Percentiles rank a stretch among this genome's conserved stretches.
Conservation (phyloP, 2,888 invertebrate genomes). For the Nomada flava region DNA sequence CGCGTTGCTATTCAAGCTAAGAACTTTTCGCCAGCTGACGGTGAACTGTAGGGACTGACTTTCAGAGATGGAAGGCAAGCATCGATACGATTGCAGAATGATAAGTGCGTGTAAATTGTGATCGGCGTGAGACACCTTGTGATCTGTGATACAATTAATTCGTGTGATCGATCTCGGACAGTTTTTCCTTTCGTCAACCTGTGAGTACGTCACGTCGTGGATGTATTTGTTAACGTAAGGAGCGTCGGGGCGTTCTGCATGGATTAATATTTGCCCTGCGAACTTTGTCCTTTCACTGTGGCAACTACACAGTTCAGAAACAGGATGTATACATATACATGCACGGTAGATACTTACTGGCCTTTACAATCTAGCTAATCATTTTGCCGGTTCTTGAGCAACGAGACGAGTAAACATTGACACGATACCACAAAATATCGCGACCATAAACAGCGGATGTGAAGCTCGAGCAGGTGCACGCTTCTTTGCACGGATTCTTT, state of each 20-base stretch:
- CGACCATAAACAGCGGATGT: conserved; percentile 44
- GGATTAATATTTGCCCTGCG: neutral
- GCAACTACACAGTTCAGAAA: neutral
- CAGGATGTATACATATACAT: too few species aligned
- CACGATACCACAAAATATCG: conserved; percentile 33
- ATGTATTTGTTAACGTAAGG: conserved; percentile 7
- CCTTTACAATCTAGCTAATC: too few species aligned
- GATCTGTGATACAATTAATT: conserved; percentile 13
- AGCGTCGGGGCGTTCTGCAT: neutral
- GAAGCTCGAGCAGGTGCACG: conserved; percentile 51
- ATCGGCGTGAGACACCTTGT: neutral
- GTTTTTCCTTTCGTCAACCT: too few species aligned
- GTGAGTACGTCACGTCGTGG: conserved; percentile 13
- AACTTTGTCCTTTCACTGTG: neutral
- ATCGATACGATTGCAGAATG: conserved; percentile 3
- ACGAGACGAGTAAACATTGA: conserved; percentile 35
- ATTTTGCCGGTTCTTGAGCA: conserved; percentile 18
- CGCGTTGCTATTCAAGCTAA: conserved; percentile 55
- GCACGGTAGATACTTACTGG: too few species aligned
- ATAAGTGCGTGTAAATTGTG: neutral
- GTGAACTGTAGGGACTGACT: conserved; percentile 37
- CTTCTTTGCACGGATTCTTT: conserved; percentile 38
- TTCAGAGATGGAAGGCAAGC: conserved; percentile 4
- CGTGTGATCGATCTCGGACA: neutral
- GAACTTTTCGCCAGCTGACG: conserved; percentile 55